phyloP scores from a whole-genome alignment of 2,113 vertebrate species.

The Dendrocopos noguchii region DNA sequence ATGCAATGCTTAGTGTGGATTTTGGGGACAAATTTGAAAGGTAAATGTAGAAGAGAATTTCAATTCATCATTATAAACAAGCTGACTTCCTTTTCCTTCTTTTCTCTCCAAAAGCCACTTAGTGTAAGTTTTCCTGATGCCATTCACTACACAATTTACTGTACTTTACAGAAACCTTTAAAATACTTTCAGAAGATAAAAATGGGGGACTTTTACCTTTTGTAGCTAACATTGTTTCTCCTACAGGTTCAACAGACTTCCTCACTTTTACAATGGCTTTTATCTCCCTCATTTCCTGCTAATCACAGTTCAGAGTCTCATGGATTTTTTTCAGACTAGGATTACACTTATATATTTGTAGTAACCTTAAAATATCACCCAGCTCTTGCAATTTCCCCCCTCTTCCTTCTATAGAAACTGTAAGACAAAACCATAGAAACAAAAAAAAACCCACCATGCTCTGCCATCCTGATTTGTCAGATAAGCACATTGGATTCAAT shows the following conservation, averaged over 20 bases:
- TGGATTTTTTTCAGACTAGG: background rate
- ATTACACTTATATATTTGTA: background rate
- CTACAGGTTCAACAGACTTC: background rate
- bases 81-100: background rate
- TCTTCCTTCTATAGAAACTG: background rate
- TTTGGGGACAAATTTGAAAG: background rate
- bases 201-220: background rate
- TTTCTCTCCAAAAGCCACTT: background rate
- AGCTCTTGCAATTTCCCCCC: background rate
- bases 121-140: background rate
- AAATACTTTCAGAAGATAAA: background rate
- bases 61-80: background rate
- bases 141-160: background rate
- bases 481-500: constrained; percentile 11
- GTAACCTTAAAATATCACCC: background rate
- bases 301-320: background rate
- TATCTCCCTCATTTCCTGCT: background rate
- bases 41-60: background rate
- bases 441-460: background rate
- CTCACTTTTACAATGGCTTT: background rate
- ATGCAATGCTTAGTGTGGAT: background rate
- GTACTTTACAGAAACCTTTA: background rate
- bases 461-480: background rate
- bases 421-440: background rate
- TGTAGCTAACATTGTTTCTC: background rate